phyloP scores from a whole-genome alignment of 2,113 vertebrate genomes.

The Typhlomys cinereus region DNA sequence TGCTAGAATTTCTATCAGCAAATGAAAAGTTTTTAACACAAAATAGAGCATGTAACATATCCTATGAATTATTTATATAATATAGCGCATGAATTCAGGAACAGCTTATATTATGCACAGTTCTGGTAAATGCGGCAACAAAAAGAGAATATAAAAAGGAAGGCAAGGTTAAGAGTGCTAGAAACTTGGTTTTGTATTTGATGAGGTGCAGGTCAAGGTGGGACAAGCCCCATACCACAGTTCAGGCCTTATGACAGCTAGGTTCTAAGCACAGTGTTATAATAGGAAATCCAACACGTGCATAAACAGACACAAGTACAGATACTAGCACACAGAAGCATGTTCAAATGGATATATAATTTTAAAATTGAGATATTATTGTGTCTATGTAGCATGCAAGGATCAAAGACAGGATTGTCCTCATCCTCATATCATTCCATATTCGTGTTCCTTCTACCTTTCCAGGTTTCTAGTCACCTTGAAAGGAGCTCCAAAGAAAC shows the following conservation, averaged over 20 bases:
- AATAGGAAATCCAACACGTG: background rate
- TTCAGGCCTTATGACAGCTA: background rate
- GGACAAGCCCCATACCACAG: background rate
- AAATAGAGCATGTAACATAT: slow-evolving; percentile 66
- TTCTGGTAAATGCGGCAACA: slow-evolving; percentile 52
- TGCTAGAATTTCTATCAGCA: slow-evolving; percentile 47
- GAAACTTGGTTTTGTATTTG: slow-evolving; percentile 25
- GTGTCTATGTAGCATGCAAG: background rate
- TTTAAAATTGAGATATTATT: slow-evolving; percentile 3
- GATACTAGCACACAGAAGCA: background rate
- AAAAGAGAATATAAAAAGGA: slow-evolving; percentile 40
- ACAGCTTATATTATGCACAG: slow-evolving; percentile 48
- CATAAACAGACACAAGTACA: background rate
- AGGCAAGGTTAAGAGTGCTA: background rate
- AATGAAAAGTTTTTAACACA: slow-evolving; percentile 66
- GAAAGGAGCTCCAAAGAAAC: background rate
- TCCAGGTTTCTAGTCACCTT: slow-evolving; percentile 38
- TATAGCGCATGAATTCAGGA: slow-evolving; percentile 52
- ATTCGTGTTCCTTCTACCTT: background rate
- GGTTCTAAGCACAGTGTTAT: background rate
- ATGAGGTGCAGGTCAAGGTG: slow-evolving; percentile 4
- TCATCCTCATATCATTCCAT: background rate
- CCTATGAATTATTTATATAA: slow-evolving; percentile 70
- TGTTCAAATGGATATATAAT: background rate
- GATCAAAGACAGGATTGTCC: background rate